Base-by-base conservation (phyloP, 2,888 invertebrate species). In the Xanthia icteritia region DNA sequence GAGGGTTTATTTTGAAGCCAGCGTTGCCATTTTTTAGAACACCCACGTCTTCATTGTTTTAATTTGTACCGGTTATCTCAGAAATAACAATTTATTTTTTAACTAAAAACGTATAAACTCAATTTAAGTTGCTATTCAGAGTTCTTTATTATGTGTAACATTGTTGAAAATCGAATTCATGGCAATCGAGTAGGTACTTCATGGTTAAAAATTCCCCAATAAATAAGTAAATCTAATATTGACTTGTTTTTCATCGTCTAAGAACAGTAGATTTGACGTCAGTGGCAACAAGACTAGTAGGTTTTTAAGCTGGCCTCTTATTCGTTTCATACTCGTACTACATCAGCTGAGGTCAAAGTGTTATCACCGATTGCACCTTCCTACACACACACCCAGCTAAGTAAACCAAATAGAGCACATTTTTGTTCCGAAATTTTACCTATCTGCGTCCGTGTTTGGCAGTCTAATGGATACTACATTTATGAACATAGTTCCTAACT, bases 401-500 rank as follows among this genome's bases (percentile, higher is more conserved):
- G 23, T 23, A 51, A 51, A 9, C 42, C 8, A 56, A n/a, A n/a
- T n/a, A 51, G 3, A 56, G 15, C 23, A 54, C 23, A 11, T 20
- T 45, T 60, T 65, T 45, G 15, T 20, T 11, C 9, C 23, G 5
- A 60, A 1, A 65, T 9, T 71, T 71, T 65, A 9, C 27, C 1
- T 56, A 36, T 23, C 39, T 5, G 2, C 15, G 17, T n/a, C 5
- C 58, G 39, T 58, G 54, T 15, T 23, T 36, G 27, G 45, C 27
- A 68, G 39, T 31, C 61, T 63, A 66, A 76, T 70, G 63, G 66
- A 54, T 77, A 68, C 61, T 73, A 15, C 61, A 65, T 73, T 73
- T 76, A 84, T 77, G 68, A 84, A 69, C 71, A 76, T 58, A 65
- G 68, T 81, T 74, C 17, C 48, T 69, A 23, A 83, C 13, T 61